Base-by-base conservation (phyloP, 2,113 vertebrate species). In the Gnathonemus longibarbis region DNA sequence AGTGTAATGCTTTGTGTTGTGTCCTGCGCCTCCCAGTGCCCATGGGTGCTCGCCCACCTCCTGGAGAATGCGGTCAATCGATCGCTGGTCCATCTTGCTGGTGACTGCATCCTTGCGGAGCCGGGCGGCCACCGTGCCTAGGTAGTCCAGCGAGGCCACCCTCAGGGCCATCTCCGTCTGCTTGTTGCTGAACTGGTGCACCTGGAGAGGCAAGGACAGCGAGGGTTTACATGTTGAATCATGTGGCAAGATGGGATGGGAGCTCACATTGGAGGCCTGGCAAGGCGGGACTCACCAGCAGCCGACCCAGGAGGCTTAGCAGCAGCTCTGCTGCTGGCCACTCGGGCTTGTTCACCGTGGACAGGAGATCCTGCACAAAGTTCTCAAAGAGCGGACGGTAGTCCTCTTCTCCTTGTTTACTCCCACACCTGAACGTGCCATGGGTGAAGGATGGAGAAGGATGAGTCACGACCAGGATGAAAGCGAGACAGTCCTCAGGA, bases 161-260 rank as follows among this genome's bases (percentile, higher is more conserved):
- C 98, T 96, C 91, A 99, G 95, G 89, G 98, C 98, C 98, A 99
- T 99, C 93, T 99, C 98, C 62, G 98, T 99, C 90, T 98, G 98
- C 94, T 99, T 99, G 91, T 99, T 99, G 96, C 98, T 99, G 92
- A 99, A 99, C 52, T 99, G 98, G 93, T 99, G 98, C 90, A 99
- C 98, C 98, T 99, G 94, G 92, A 52, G 0, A 17, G n/a, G 88
- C 35, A 91, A 70, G 5, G 49, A 31, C 50, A 90, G 89, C 27
- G 3, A 10, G 6, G 77, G 58, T 46, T 21, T 31, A 9, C 5
- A 50, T 49, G 46, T 3, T 11, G 24, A 46, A 27, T 13, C 46
- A 35, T 80, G 74, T 5, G 85, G n/a, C 11, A 3, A 31, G 2
- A 52, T 1, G 9, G 24, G 49, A 50, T 53, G 4, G 1, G 11